A percentile compares a stretch with the other conserved stretches of the same genome.
phyloP scores from a whole-genome alignment of 2,113 vertebrate genomes.

The Lathamus discolor region DNA sequence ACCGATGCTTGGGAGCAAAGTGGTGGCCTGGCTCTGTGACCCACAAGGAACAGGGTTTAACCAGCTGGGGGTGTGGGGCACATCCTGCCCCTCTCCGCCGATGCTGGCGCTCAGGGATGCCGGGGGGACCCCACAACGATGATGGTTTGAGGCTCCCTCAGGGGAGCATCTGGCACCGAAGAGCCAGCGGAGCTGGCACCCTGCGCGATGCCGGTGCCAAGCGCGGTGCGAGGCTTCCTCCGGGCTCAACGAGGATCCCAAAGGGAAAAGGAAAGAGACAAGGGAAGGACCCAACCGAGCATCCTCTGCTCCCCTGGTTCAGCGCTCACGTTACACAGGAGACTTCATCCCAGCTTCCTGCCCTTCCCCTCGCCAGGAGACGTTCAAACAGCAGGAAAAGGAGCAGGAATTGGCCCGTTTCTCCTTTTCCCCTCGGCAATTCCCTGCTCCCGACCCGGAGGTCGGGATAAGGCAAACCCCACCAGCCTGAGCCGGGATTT shows the following conservation, averaged over 20 bases:
- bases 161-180: background rate
- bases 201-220: background rate
- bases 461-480: constrained; percentile 45
- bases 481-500: constrained; percentile 2
- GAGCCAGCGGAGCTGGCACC: background rate
- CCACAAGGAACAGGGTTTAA: background rate
- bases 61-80: background rate
- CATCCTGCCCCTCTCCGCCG: background rate
- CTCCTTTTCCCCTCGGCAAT: background rate
- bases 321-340: background rate
- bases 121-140: background rate
- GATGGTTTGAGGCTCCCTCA: background rate
- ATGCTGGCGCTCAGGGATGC: background rate
- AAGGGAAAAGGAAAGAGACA: background rate
- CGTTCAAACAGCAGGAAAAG: background rate
- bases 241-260: background rate
- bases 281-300: background rate
- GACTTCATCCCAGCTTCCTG: background rate
- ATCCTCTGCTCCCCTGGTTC: background rate
- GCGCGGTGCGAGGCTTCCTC: background rate
- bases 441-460: background rate
- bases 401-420: background rate
- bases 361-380: background rate
- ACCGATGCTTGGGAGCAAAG: background rate
- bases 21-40: background rate